A percentile compares a stretch with the other conserved stretches of the same genome.
Conservation (phyloP, 2,797 vertebrate genomes). For the Lagocephalus sceleratus region DNA sequence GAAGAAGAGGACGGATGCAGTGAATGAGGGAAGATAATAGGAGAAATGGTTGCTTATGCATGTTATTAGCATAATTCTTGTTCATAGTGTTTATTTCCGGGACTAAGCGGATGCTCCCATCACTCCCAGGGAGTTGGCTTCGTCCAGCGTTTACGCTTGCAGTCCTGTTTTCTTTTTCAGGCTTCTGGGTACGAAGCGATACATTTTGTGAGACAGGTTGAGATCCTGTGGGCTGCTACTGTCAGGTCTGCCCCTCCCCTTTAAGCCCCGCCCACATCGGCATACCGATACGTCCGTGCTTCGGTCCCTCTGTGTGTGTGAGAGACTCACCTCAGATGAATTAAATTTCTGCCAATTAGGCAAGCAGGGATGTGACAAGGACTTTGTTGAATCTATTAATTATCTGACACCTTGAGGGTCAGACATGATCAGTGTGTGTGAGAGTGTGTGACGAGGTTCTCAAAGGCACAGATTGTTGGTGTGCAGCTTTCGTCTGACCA, state of each 20-base stretch:
- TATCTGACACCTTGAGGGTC: conserved; percentile 7
- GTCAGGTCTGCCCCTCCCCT: conserved; percentile 4
- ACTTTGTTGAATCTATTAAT: conserved; percentile 19
- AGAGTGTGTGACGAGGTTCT: not conserved
- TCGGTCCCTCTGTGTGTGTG: not conserved
- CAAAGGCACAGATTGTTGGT: no score
- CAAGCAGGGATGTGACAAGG: conserved; percentile 20
- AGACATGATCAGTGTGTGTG: conserved; percentile 4
- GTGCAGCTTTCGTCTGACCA: no score
- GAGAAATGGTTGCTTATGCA: not conserved
- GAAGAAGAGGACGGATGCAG: not conserved
- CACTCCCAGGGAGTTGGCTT: not conserved
- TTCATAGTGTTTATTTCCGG: not conserved
- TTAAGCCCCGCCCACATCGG: not conserved
- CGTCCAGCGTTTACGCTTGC: not conserved
- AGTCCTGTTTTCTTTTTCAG: no score
- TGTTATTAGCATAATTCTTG: not conserved
- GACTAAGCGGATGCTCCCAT: not conserved
- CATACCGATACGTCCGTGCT: conserved; percentile 1
- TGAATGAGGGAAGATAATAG: not conserved
- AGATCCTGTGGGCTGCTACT: no score
- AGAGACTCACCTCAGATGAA: conserved; percentile 19
- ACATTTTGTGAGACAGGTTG: no score
- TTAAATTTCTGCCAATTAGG: conserved; percentile 37
- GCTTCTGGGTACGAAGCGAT: no score